Conservation (phyloP, 1,140 invertebrate species). For the Anagrus nilaparvatae region DNA sequence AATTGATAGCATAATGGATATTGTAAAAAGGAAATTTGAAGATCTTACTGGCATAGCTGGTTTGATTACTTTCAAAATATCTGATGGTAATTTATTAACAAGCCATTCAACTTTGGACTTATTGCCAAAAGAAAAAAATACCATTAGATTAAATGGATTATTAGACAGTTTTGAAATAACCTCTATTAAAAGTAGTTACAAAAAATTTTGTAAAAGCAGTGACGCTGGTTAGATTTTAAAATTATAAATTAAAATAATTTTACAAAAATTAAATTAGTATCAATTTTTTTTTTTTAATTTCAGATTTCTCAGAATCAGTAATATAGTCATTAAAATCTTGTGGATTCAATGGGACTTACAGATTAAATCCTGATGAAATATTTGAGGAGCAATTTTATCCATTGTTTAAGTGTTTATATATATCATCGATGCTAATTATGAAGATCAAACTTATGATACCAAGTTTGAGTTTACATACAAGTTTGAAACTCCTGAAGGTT, state of each 20-base stretch:
- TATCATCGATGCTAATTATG: no score
- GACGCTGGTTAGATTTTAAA: slow-evolving; percentile 21
- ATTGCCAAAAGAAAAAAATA: no score
- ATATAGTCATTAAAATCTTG: slow-evolving; percentile 29
- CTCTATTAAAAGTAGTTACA: slow-evolving; percentile 29
- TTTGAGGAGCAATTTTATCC: slow-evolving; percentile 21
- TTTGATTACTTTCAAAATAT: slow-evolving; percentile 2
- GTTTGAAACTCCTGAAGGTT: no score
- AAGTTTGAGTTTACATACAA: no score
- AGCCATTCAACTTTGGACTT: no score
- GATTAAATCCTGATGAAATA: slow-evolving; percentile 21
- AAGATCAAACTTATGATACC: no score
- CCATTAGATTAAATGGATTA: no score
- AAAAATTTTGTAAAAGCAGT: slow-evolving; percentile 22
- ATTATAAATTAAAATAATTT: slow-evolving; percentile 1
- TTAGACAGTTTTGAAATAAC: slow-evolving; percentile 16
- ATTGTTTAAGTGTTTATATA: slow-evolving; percentile 29
- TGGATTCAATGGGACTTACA: slow-evolving; percentile 29
- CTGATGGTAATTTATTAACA: slow-evolving; percentile 4
- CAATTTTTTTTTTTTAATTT: slow-evolving; percentile 18
- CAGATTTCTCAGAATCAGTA: slow-evolving; percentile 23
- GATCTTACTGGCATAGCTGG: slow-evolving; percentile 7
- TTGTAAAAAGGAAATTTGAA: slow-evolving; percentile 13
- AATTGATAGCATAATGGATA: slow-evolving; percentile 15
- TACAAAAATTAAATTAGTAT: background rate